A percentile compares a stretch with the other conserved stretches of the same genome.
These are phyloP conservation scores for Erythrocercus mccallii DNA, from an alignment of 2,113 vertebrate genomes.

Conservation along the genomic window DNA sequence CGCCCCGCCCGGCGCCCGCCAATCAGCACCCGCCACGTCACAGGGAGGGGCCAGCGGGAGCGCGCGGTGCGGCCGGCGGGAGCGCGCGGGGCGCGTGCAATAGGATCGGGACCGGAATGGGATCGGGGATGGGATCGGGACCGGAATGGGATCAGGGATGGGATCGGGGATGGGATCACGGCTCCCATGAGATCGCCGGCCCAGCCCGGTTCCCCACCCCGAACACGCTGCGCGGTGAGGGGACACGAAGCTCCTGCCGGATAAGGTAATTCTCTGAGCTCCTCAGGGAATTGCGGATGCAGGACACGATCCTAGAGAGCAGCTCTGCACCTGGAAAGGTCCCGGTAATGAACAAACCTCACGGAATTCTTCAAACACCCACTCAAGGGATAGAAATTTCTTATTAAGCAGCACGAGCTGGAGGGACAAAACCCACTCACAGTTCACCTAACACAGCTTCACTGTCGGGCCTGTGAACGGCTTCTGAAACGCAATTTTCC, in stretches of 20 bases:
- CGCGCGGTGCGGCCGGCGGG: not conserved
- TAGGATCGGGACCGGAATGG: not conserved
- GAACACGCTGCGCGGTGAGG: rapidly evolving
- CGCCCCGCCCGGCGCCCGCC: not conserved
- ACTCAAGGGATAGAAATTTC: not conserved
- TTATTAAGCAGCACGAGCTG: rapidly evolving
- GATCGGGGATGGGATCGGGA: rapidly evolving
- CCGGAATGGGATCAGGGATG: rapidly evolving
- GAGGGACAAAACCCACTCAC: not conserved
- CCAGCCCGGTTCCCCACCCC: not conserved
- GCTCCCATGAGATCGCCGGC: rapidly evolving
- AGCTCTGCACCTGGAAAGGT: not conserved
- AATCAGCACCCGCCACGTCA: not conserved
- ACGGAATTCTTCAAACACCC: too few species aligned
- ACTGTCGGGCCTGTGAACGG: rapidly evolving
- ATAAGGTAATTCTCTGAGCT: not conserved
- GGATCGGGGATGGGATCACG: rapidly evolving
- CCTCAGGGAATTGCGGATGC: not conserved
- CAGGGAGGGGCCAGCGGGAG: rapidly evolving
- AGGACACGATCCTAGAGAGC: not conserved
- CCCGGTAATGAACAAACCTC: rapidly evolving
- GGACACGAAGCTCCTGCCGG: not conserved
- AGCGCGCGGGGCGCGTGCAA: not conserved
- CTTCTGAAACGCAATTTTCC: rapidly evolving
- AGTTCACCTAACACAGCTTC: not conserved